Evolutionary conservation across 1,140 invertebrate species (phyloP).

Genomic region (Metopolophium dirhodum): DNA sequence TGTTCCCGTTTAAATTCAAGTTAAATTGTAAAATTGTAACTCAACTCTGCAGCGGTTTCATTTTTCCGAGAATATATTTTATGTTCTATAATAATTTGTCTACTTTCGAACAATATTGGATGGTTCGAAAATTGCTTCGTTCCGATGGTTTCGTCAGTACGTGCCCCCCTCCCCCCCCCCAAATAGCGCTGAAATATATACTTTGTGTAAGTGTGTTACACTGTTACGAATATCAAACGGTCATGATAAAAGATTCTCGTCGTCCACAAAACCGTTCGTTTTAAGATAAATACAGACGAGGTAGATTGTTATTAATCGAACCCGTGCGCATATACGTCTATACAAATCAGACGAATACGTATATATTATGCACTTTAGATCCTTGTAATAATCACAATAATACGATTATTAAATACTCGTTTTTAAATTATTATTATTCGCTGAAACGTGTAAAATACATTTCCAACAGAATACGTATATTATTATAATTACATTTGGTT

Average conservation of each 20-base stretch:
- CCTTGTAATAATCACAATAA: background rate
- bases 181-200: background rate
- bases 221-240: background rate
- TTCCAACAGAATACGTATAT: background rate
- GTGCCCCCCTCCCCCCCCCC: too few species aligned
- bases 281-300: background rate
- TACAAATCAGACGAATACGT: conserved; percentile 6
- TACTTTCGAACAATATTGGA: background rate
- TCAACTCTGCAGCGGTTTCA: background rate
- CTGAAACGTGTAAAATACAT: conserved; percentile 30
- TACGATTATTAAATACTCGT: conserved; percentile 30
- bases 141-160: background rate
- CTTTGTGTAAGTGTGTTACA: too few species aligned
- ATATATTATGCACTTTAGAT: background rate
- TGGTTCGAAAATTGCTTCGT: background rate
- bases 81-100: background rate
- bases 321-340: background rate
- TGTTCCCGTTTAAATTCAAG: background rate
- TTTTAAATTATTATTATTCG: conserved; percentile 32
- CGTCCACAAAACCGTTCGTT: background rate
- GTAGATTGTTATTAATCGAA: background rate
- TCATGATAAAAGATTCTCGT: background rate
- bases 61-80: background rate
- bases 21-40: background rate
- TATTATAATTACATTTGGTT: background rate